These are phyloP conservation scores for Polymixis flavicincta DNA, from an alignment of 2,888 invertebrate genomes.

Conservation along the genomic window DNA sequence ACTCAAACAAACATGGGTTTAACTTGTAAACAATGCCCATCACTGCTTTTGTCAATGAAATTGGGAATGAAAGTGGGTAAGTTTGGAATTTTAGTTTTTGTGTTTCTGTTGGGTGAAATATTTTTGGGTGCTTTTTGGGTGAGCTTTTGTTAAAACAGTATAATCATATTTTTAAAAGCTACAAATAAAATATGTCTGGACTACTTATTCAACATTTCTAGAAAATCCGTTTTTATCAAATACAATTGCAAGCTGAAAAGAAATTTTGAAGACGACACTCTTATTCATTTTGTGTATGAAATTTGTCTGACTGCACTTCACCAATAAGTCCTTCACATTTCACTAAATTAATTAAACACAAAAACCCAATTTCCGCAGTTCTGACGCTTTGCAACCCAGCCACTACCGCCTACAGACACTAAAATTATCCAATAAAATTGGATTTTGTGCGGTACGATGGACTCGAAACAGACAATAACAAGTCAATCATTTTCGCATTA, in stretches of 20 bases:
- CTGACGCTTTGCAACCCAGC: constrained; percentile 33
- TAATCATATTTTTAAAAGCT: background rate
- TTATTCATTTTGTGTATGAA: background rate
- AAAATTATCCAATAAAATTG: constrained; percentile 84
- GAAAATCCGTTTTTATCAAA: background rate
- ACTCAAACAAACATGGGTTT: constrained; percentile 84
- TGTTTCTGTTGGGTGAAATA: background rate
- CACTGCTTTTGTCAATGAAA: constrained; percentile 74
- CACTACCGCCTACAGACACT: constrained; percentile 73
- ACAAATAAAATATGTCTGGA: too few species aligned
- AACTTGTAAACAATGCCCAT: constrained; percentile 83
- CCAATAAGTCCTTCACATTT: background rate
- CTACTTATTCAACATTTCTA: background rate
- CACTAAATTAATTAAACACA: background rate
- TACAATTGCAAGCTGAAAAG: background rate
- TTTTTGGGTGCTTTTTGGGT: background rate
- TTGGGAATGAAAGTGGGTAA: constrained; percentile 43
- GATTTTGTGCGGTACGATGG: constrained; percentile 77
- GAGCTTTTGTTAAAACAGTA: background rate
- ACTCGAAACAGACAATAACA: constrained; percentile 70
- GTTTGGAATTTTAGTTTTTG: constrained; percentile 30
- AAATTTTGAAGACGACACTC: background rate
- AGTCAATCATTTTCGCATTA: constrained; percentile 85
- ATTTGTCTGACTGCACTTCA: background rate
- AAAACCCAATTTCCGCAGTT: constrained; percentile 57